These are phyloP conservation scores for Crypturellus undulatus DNA, from an alignment of 2,113 vertebrate genomes.

Conservation along the genomic window DNA sequence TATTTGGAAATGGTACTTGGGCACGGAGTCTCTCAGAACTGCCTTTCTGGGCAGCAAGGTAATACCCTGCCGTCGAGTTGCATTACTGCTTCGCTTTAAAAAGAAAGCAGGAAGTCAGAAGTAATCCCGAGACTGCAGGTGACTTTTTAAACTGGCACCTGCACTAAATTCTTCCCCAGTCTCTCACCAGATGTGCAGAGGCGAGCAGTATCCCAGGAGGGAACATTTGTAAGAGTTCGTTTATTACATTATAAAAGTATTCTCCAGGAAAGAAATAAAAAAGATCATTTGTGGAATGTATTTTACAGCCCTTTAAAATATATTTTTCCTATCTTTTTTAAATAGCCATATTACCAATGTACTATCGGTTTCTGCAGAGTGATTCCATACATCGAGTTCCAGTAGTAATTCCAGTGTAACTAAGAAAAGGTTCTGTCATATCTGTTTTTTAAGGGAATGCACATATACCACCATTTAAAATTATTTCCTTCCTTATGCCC, in stretches of 20 bases:
- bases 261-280: not conserved
- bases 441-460: not conserved
- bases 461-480: not conserved
- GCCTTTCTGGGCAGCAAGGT: not conserved
- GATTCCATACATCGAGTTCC: not conserved
- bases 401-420: not conserved
- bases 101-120: not conserved
- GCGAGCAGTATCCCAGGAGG: not conserved
- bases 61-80: not conserved
- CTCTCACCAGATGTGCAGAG: not conserved
- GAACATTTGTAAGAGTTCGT: not conserved
- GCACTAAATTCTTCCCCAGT: not conserved
- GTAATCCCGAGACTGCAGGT: not conserved
- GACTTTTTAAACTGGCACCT: constrained; percentile 31
- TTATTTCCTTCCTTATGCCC: not conserved
- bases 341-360: not conserved
- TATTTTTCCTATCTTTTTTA: not conserved
- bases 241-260: not conserved
- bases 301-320: not conserved
- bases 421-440: not conserved
- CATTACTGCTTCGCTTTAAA: constrained; percentile 9
- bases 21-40: not conserved
- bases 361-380: not conserved
- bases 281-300: not conserved
- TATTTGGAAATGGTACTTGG: not conserved